Evolutionary conservation across 2,888 invertebrate species (phyloP).

Genomic region (Rhaphigaster nebulosa): DNA sequence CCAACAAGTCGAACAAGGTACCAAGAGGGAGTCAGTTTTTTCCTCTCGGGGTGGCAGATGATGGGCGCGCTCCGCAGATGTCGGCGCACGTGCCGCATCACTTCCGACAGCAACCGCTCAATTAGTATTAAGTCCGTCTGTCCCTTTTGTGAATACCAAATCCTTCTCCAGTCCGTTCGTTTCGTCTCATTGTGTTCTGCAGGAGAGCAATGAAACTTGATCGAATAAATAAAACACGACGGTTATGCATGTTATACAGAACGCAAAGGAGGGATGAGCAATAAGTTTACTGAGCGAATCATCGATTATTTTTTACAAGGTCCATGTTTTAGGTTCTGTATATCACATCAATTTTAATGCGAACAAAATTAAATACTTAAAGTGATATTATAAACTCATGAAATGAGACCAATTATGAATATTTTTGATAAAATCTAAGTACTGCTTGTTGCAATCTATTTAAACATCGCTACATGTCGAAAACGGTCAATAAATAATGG

Average conservation of each 20-base stretch:
- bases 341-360: no score
- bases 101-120: slow-evolving; percentile 41
- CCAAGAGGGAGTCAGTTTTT: not conserved
- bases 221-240: not conserved
- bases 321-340: no score
- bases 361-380: no score
- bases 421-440: no score
- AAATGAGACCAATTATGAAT: not conserved
- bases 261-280: not conserved
- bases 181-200: not conserved
- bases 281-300: not conserved
- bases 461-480: no score
- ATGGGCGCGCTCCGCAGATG: slow-evolving; percentile 40
- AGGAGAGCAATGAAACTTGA: not conserved
- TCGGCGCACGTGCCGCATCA: slow-evolving; percentile 47
- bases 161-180: not conserved
- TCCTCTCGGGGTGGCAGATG: slow-evolving; percentile 1
- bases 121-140: slow-evolving; percentile 26
- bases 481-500: no score
- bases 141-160: slow-evolving; percentile 33
- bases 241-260: not conserved
- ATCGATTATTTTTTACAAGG: no score
- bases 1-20: slow-evolving; percentile 13
- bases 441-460: no score
- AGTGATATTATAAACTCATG: no score